A percentile compares a stretch with the other conserved stretches of the same genome.
Evolutionary conservation across 1,140 invertebrate species (phyloP).

Genomic region (Drosophila nebulosa): DNA sequence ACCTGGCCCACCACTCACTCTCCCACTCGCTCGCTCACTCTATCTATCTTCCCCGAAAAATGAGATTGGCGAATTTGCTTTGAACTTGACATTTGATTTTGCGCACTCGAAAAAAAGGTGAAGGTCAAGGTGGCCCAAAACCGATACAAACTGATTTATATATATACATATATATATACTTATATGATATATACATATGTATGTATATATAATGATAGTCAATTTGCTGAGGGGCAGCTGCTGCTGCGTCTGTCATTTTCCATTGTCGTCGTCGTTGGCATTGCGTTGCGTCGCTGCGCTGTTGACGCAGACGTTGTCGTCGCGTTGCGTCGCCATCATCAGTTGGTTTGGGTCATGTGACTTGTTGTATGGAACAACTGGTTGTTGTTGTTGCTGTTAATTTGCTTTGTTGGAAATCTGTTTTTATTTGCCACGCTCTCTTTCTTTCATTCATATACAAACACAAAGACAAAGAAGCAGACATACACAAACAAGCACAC

Average conservation of each 20-base stretch:
- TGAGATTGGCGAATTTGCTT: slow-evolving; percentile 53
- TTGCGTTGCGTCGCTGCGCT: slow-evolving; percentile 33
- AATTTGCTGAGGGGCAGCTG: slow-evolving; percentile 56
- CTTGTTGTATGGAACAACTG: slow-evolving; percentile 76
- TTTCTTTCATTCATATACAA: slow-evolving; percentile 47
- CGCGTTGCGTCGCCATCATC: slow-evolving; percentile 12
- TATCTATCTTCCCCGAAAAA: slow-evolving; percentile 4
- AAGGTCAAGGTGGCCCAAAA: slow-evolving; percentile 43
- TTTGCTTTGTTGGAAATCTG: slow-evolving; percentile 66
- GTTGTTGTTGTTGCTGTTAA: slow-evolving; percentile 41
- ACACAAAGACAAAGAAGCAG: slow-evolving; percentile 6
- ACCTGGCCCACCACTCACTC: slow-evolving; percentile 22
- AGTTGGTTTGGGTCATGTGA: slow-evolving; percentile 71
- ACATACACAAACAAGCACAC: not conserved
- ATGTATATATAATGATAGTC: slow-evolving; percentile 60
- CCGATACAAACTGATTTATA: slow-evolving; percentile 5
- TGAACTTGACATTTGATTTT: slow-evolving; percentile 76
- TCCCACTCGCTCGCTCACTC: not conserved
- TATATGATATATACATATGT: slow-evolving; percentile 23
- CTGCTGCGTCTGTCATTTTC: slow-evolving; percentile 27
- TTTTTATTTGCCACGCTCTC: slow-evolving; percentile 77
- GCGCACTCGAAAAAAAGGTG: slow-evolving; percentile 58
- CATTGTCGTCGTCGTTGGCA: slow-evolving; percentile 57
- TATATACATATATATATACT: not conserved
- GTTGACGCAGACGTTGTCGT: slow-evolving; percentile 37